phyloP scores from a whole-genome alignment of 2,888 invertebrate species.

The Aromia moschata region DNA sequence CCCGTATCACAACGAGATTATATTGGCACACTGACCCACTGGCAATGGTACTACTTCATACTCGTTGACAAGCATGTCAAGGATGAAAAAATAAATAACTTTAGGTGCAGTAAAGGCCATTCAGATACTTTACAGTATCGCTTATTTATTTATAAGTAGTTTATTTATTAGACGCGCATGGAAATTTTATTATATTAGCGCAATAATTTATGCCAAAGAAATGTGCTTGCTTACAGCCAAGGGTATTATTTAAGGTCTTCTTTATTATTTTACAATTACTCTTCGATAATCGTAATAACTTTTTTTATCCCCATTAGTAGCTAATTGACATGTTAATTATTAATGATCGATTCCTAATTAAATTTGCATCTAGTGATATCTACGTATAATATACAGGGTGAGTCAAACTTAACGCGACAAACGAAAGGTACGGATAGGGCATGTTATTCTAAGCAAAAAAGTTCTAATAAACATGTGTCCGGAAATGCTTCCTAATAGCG shows the following conservation, averaged over 20 bases:
- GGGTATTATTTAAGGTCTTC: conserved; percentile 25
- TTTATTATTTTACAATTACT: conserved; percentile 22
- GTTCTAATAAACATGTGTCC: no score
- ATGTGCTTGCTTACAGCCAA: conserved; percentile 14
- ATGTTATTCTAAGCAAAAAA: no score
- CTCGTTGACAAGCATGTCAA: conserved; percentile 42
- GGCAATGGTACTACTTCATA: conserved; percentile 52
- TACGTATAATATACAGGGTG: no score
- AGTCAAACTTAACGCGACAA: no score
- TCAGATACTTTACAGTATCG: conserved; percentile 32
- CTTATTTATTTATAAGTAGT: conserved; percentile 19
- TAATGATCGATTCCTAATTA: conserved; percentile 9
- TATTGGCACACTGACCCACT: conserved; percentile 57
- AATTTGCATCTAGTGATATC: not conserved
- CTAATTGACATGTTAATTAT: conserved; percentile 1
- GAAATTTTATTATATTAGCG: conserved; percentile 22
- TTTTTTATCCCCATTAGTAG: not conserved
- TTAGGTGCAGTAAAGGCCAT: conserved; percentile 43
- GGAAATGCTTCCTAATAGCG: no score
- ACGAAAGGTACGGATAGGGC: no score
- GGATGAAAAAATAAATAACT: conserved; percentile 40
- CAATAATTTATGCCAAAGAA: conserved; percentile 22
- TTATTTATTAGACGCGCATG: conserved; percentile 17
- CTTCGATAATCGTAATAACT: not conserved
- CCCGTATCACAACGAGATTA: not conserved